Conservation (phyloP, 2,888 invertebrate genomes). For the Zaprionus obscuricornis region DNA sequence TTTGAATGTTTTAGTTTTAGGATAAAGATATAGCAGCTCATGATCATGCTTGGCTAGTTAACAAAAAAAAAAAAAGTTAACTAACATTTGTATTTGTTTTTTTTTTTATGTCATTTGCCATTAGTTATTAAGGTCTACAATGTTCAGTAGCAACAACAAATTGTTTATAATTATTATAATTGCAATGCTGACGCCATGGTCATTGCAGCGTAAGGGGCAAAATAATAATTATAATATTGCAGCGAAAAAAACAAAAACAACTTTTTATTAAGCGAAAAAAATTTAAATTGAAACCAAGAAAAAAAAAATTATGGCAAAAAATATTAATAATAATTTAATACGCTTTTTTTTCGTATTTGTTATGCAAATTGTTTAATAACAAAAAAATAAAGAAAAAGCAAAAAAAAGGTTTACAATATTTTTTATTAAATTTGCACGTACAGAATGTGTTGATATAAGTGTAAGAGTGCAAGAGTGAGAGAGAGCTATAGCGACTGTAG, state of each 20-base stretch:
- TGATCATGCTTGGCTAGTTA: conserved; percentile 2
- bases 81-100: conserved; percentile 4
- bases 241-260: conserved; percentile 4
- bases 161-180: conserved; percentile 44
- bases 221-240: no score
- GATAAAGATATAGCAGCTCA: conserved; percentile 4
- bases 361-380: conserved; percentile 28
- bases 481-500: no score
- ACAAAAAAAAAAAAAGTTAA: conserved; percentile 1
- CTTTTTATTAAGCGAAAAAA: conserved; percentile 2
- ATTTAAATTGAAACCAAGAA: background rate
- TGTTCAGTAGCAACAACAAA: conserved; percentile 1
- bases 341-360: no score
- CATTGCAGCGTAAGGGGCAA: conserved; percentile 12
- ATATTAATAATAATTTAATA: no score
- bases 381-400: no score
- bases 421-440: no score
- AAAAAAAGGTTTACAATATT: no score
- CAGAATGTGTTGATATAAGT: no score
- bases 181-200: conserved; percentile 33
- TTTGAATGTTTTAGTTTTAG: conserved; percentile 11
- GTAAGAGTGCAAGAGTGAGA: no score
- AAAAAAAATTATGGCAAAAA: conserved; percentile 24
- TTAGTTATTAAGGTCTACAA: conserved; percentile 21
- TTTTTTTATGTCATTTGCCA: conserved; percentile 16